Conservation (phyloP, 2,797 vertebrate genomes). For the Hephaestus fuliginosus region DNA sequence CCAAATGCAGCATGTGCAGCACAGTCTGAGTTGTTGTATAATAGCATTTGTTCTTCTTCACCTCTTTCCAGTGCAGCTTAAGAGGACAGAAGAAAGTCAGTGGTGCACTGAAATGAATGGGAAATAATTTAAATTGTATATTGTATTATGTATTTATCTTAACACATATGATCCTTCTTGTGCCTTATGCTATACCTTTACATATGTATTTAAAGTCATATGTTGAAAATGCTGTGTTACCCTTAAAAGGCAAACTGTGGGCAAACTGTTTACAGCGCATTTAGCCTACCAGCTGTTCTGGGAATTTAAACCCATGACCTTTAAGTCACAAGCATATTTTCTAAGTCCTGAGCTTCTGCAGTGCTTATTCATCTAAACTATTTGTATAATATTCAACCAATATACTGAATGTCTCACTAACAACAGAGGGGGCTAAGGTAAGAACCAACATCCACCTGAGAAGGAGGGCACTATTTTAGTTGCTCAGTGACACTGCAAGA, state of each 20-base stretch:
- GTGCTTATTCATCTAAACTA: slow-evolving; percentile 20
- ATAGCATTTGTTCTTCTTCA: slow-evolving; percentile 47
- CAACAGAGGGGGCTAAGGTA: slow-evolving; percentile 16
- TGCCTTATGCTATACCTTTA: neutral
- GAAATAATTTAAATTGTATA: neutral
- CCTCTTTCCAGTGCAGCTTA: slow-evolving; percentile 17
- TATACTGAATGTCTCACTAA: slow-evolving; percentile 10
- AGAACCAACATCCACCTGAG: slow-evolving; percentile 6
- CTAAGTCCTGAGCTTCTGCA: slow-evolving; percentile 13
- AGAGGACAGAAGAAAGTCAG: slow-evolving; percentile 8
- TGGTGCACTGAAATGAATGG: neutral
- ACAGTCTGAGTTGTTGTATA: slow-evolving; percentile 33
- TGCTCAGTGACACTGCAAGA: slow-evolving; percentile 13
- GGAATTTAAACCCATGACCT: slow-evolving; percentile 45
- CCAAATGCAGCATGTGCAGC: slow-evolving; percentile 6
- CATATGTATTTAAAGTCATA: neutral
- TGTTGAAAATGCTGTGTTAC: neutral
- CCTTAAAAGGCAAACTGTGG: slow-evolving; percentile 17
- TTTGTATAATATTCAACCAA: neutral
- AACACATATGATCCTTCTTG: neutral
- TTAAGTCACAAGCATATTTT: slow-evolving; percentile 37
- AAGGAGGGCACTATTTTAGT: slow-evolving; percentile 9
- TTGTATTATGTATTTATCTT: neutral
- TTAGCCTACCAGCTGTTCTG: slow-evolving; percentile 35
- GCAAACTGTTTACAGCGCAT: slow-evolving; percentile 29